Evolutionary conservation across 2,797 vertebrate genomes (phyloP), one percentile per base, ranked within the genome.

Genomic region (Hyperoplus immaculatus): DNA sequence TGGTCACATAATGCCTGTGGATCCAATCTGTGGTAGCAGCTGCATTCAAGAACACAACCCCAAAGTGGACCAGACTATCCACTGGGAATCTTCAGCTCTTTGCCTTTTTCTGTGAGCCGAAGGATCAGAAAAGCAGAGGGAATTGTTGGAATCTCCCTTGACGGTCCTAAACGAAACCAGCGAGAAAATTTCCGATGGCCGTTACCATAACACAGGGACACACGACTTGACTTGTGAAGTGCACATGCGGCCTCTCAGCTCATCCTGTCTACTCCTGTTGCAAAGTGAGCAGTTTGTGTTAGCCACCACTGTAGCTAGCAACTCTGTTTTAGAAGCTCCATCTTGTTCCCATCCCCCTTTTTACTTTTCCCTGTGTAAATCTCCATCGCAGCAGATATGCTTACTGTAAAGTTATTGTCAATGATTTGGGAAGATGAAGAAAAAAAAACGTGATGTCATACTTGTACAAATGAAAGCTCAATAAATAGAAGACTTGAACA

Each of bases 401-500:
- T 93, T 89, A 87, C 77, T 92, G 87, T 92, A 93, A 92, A 92
- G 75, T 90, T 92, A 86, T 84, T 69, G 87, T 94, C 87, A 78
- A 90, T 85, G 82, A 94, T 91, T 91, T 87, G 76, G 78, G 85
- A 79, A 80, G 73, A 75, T 72, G 6, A 65, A 78, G 46, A 61
- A 43, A 49, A 63, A 80, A 61, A 66, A 64, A 90, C 85, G 88
- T 86, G 85, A 93, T 94, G 93, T 95, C 91, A 93, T 87, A 94
- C 88, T 78, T 94, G 90, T 94, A 93, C 72, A 94, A 92, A 93
- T 87, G 50, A 93, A 93, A 88, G 86, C 81, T 92, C 73, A 96
- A 95, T 96, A 95, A 96, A 96, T 90, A 88, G 88, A 92, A 89
- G 60, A 94, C 81, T 93, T 93, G 85, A 92, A 92, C 63, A 85